Percentiles rank a stretch among this genome's conserved stretches.
These are phyloP conservation scores for Dryobates pubescens DNA, from an alignment of 2,797 vertebrate genomes.

Conservation along the genomic window DNA sequence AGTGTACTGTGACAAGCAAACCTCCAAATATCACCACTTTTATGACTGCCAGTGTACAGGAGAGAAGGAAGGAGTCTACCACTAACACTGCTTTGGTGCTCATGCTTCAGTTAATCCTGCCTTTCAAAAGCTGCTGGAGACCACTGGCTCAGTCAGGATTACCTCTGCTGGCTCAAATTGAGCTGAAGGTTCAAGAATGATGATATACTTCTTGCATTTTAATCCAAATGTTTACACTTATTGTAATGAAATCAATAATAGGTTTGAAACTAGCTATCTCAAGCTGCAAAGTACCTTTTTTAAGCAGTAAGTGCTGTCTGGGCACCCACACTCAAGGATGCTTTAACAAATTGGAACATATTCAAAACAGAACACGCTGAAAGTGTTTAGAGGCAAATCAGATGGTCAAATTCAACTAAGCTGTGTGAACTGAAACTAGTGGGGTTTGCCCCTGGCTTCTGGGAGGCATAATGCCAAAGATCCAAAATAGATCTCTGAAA, in stretches of 20 bases:
- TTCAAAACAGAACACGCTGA: slow-evolving; percentile 12
- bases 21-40: not conserved
- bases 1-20: not conserved
- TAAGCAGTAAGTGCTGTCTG: not conserved
- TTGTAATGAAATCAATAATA: not conserved
- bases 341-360: not conserved
- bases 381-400: slow-evolving; percentile 3
- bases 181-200: not conserved
- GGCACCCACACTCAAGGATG: not conserved
- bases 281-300: not conserved
- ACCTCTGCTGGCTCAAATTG: not conserved
- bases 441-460: not conserved
- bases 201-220: not conserved
- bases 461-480: slow-evolving; percentile 6
- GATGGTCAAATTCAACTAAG: not conserved
- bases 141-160: not conserved
- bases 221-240: not conserved
- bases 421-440: slow-evolving; percentile 13
- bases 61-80: not conserved
- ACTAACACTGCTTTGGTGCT: not conserved
- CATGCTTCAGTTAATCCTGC: not conserved
- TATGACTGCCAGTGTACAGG: not conserved
- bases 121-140: not conserved
- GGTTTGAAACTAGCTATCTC: not conserved
- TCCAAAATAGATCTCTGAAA: not conserved